A percentile compares a stretch with the other conserved stretches of the same genome.
Evolutionary conservation across 1,140 invertebrate species (phyloP).

Genomic region (Euwallacea similis): DNA sequence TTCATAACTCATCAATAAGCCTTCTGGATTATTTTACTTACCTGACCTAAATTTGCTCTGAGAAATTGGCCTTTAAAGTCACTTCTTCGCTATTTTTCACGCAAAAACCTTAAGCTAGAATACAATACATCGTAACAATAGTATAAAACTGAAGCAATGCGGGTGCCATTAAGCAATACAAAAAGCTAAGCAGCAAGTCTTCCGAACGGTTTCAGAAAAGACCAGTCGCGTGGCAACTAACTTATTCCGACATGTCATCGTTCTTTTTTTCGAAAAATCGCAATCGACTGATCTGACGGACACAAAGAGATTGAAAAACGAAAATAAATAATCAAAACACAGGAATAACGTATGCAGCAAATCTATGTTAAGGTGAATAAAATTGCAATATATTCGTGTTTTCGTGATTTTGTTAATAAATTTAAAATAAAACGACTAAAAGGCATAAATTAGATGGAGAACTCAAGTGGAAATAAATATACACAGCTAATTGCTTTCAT

Average conservation of each 20-base stretch:
- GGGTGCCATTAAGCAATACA: conserved; percentile 47
- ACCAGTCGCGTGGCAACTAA: conserved; percentile 66
- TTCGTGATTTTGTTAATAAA: conserved; percentile 48
- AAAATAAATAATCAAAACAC: conserved; percentile 42
- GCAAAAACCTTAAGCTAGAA: conserved; percentile 22
- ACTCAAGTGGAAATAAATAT: conserved; percentile 37
- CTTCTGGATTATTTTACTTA: too few species aligned
- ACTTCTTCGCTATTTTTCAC: too few species aligned
- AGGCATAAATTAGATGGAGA: conserved; percentile 44
- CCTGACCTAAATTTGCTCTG: too few species aligned
- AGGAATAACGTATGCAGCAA: conserved; percentile 51
- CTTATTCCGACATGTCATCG: conserved; percentile 47
- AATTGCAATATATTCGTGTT: conserved; percentile 53
- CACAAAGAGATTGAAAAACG: conserved; percentile 31
- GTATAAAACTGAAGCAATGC: conserved; percentile 42
- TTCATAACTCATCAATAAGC: too few species aligned
- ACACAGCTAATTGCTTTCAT: conserved; percentile 44
- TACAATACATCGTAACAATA: conserved; percentile 1
- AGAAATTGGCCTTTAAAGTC: too few species aligned
- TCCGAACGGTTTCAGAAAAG: conserved; percentile 64
- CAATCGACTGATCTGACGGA: conserved; percentile 51
- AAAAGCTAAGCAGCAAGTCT: conserved; percentile 47
- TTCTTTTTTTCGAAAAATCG: conserved; percentile 1
- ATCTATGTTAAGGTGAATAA: conserved; percentile 50
- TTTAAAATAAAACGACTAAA: conserved; percentile 46